Evolutionary conservation across 2,113 vertebrate genomes (phyloP).

Genomic region (Casuarius casuarius): DNA sequence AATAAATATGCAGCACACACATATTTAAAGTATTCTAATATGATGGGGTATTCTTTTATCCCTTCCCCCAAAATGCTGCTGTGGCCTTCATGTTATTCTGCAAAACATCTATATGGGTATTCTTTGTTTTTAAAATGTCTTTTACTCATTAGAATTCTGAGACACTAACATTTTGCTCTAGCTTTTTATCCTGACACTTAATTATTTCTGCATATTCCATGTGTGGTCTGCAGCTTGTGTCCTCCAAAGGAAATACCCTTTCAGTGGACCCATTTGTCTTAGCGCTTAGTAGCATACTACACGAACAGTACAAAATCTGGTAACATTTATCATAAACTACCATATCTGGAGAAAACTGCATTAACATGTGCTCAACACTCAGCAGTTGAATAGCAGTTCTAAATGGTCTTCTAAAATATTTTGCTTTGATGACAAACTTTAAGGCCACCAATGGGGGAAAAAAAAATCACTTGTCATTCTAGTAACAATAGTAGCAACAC

Average conservation of each 20-base stretch:
- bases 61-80: neutral
- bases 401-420: constrained; percentile 33
- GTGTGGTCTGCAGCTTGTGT: constrained; percentile 53
- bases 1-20: neutral
- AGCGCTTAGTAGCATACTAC: constrained; percentile 34
- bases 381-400: constrained; percentile 19
- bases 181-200: constrained; percentile 39
- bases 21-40: neutral
- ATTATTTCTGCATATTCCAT: constrained; percentile 35
- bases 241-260: constrained; percentile 62
- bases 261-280: constrained; percentile 61
- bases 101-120: neutral
- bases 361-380: constrained; percentile 66
- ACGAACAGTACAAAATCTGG: constrained; percentile 48
- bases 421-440: constrained; percentile 50
- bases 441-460: neutral
- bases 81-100: neutral
- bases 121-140: neutral
- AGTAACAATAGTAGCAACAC: neutral
- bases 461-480: neutral
- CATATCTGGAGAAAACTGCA: constrained; percentile 58
- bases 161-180: constrained; percentile 22
- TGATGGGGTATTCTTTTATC: neutral
- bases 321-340: constrained; percentile 68
- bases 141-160: neutral